A percentile compares a stretch with the other conserved stretches of the same genome.
Evolutionary conservation across 2,888 invertebrate species (phyloP).

Genomic region (Apodemia duryi): DNA sequence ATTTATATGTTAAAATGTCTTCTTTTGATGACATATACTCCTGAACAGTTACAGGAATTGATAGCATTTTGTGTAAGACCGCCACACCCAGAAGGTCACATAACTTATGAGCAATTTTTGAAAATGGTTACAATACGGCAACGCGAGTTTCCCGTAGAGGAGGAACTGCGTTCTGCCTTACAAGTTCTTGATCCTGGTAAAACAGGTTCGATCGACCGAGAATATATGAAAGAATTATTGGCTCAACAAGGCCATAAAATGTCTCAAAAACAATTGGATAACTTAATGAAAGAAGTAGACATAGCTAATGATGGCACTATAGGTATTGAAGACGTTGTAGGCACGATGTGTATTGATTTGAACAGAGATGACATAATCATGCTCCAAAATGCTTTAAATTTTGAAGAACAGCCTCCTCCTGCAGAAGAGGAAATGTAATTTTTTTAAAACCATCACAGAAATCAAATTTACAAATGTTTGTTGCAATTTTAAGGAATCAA

Average conservation of each 20-base stretch:
- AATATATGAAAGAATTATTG: slow-evolving; percentile 52
- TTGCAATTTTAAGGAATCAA: too few relatives aligned
- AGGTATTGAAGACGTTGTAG: slow-evolving; percentile 64
- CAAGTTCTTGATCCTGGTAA: slow-evolving; percentile 54
- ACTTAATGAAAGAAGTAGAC: slow-evolving; percentile 65
- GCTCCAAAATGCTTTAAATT: slow-evolving; percentile 44
- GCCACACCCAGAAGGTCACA: slow-evolving; percentile 58
- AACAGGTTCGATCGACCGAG: slow-evolving; percentile 53
- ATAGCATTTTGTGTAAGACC: slow-evolving; percentile 59
- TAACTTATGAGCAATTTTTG: slow-evolving; percentile 58
- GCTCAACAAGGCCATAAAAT: slow-evolving; percentile 56
- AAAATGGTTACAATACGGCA: slow-evolving; percentile 63
- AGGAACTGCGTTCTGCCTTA: slow-evolving; percentile 56
- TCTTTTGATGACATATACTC: slow-evolving; percentile 57
- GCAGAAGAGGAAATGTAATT: slow-evolving; percentile 24
- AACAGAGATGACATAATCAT: slow-evolving; percentile 59
- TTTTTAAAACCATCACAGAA: too few relatives aligned
- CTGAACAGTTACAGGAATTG: slow-evolving; percentile 61
- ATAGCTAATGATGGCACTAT: slow-evolving; percentile 64
- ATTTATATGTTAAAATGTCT: slow-evolving; percentile 62
- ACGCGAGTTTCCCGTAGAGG: slow-evolving; percentile 55
- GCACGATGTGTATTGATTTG: slow-evolving; percentile 66
- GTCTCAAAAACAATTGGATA: slow-evolving; percentile 47
- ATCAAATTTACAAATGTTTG: too few relatives aligned
- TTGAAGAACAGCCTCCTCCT: slow-evolving; percentile 31